Evolutionary conservation across 2,797 vertebrate species (phyloP).

Genomic region (Diplodus sargus): DNA sequence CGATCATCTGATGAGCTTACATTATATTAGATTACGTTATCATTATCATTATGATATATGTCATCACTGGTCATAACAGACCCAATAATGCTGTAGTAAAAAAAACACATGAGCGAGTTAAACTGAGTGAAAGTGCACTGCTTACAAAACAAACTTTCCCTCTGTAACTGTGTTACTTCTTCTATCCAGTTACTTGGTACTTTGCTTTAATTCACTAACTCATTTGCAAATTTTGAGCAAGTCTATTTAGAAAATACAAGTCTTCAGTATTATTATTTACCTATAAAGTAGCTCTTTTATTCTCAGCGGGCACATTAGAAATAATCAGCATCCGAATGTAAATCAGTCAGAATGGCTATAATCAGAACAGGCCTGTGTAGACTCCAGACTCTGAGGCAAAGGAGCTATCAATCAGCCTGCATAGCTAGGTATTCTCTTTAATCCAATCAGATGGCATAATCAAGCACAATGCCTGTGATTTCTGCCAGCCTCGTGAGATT

Average conservation of each 20-base stretch:
- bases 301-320: conserved; percentile 42
- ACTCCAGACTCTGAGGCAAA: conserved; percentile 48
- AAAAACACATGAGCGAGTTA: background rate
- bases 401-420: conserved; percentile 78
- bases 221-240: conserved; percentile 1
- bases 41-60: too few relatives aligned
- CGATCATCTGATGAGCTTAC: background rate
- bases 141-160: background rate
- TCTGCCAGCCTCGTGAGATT: conserved; percentile 78
- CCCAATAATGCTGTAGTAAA: background rate
- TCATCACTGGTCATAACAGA: background rate
- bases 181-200: too few relatives aligned
- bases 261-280: conserved; percentile 44
- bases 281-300: conserved; percentile 29
- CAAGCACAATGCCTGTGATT: conserved; percentile 83
- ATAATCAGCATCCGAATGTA: conserved; percentile 46
- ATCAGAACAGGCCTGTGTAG: conserved; percentile 57
- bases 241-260: background rate
- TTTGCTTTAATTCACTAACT: background rate
- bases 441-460: conserved; percentile 86
- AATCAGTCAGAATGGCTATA: conserved; percentile 54
- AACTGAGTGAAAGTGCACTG: background rate
- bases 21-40: background rate
- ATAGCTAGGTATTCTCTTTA: conserved; percentile 79
- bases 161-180: background rate